These are phyloP conservation scores for Eulemur macaco DNA, from an alignment of 2,113 vertebrate species.

Conservation along the genomic window DNA sequence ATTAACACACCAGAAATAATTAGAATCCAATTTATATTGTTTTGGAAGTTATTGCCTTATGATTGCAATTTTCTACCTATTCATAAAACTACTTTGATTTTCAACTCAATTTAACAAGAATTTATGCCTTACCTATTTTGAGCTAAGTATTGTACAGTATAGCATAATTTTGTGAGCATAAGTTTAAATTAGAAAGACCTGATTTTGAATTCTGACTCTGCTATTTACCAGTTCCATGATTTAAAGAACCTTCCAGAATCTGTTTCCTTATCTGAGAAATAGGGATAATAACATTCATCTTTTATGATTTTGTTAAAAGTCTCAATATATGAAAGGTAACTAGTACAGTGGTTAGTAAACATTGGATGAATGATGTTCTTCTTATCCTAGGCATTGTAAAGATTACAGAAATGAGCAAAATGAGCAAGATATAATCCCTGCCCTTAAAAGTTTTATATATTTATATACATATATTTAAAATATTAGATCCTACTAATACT, in stretches of 20 bases:
- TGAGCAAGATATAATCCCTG: background rate
- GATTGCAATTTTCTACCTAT: background rate
- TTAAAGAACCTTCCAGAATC: background rate
- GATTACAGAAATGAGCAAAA: background rate
- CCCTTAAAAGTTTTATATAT: background rate
- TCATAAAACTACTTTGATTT: constrained; percentile 36
- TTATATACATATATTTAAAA: background rate
- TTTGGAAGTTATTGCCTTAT: constrained; percentile 36
- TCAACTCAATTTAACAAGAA: constrained; percentile 20
- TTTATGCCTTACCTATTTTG: constrained; percentile 30
- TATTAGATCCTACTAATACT: background rate
- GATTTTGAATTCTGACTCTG: constrained; percentile 32
- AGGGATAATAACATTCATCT: background rate
- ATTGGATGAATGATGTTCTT: background rate
- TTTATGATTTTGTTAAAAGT: constrained; percentile 35
- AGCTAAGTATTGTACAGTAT: background rate
- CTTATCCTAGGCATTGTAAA: background rate
- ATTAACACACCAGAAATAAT: background rate
- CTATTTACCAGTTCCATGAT: background rate
- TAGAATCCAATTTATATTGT: background rate
- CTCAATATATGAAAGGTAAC: background rate
- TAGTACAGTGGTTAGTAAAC: background rate
- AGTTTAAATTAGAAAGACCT: constrained; percentile 2
- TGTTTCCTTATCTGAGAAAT: constrained; percentile 6
- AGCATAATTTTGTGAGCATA: background rate